A percentile compares a stretch with the other conserved stretches of the same genome.
Conservation (phyloP, 2,888 invertebrate genomes). For the Acheta domesticus region DNA sequence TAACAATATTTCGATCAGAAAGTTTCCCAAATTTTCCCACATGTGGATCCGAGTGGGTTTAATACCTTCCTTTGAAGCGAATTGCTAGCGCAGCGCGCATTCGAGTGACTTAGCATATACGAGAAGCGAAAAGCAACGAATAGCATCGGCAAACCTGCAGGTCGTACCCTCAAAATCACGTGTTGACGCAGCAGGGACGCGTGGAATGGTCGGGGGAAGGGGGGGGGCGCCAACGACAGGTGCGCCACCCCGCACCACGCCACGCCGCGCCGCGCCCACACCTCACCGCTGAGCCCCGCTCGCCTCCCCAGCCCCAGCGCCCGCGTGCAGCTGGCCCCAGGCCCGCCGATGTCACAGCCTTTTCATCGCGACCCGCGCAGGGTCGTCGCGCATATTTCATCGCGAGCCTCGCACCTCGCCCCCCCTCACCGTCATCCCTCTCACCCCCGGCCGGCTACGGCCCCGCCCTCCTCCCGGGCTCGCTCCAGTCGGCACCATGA, state of each 20-base stretch:
- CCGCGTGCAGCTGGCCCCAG: background rate
- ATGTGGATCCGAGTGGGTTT: no score
- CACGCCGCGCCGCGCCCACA: no score
- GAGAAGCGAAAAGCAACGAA: no score
- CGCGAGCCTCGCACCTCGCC: background rate
- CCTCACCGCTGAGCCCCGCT: background rate
- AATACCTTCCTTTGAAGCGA: no score
- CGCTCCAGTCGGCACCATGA: background rate
- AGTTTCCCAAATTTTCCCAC: no score
- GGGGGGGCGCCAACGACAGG: background rate
- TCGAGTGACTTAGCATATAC: no score
- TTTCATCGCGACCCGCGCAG: background rate
- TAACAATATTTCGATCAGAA: no score
- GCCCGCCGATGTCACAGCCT: background rate
- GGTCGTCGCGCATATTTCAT: slow-evolving; percentile 8
- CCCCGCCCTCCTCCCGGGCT: background rate
- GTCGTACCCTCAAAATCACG: background rate
- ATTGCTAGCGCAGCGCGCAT: no score
- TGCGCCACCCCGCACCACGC: background rate
- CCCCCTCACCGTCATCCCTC: background rate
- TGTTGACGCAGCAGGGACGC: background rate
- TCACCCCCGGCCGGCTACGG: no score
- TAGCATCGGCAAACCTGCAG: background rate
- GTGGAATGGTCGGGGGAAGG: background rate
- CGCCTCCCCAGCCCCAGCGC: background rate